Percentiles rank a stretch among this genome's conserved stretches.
phyloP scores from a whole-genome alignment of 2,113 vertebrate genomes.

The Herpailurus yagouaroundi region DNA sequence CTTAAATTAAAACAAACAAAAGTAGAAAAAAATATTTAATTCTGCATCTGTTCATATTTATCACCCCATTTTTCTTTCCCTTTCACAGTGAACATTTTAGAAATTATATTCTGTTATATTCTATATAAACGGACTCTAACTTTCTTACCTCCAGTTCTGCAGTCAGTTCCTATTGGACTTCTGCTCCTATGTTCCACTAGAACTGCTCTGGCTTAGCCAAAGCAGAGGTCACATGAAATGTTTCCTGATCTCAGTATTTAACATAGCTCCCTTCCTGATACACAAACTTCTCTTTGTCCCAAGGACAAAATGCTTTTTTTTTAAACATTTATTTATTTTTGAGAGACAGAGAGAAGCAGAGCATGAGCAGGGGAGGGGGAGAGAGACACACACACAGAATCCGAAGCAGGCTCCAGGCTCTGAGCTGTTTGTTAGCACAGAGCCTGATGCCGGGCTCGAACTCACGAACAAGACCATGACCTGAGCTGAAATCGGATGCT shows the following conservation, averaged over 20 bases:
- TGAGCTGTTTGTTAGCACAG: too few relatives aligned
- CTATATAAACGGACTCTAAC: background rate
- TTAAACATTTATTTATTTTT: too few relatives aligned
- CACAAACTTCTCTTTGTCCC: background rate
- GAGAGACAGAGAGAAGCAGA: too few relatives aligned
- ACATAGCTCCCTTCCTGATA: background rate
- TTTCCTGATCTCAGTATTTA: background rate
- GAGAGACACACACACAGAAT: too few relatives aligned
- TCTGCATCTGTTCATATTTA: background rate
- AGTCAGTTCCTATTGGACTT: accelerated
- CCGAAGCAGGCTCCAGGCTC: too few relatives aligned
- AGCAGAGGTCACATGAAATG: background rate
- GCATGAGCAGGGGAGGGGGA: too few relatives aligned
- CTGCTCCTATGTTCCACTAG: background rate
- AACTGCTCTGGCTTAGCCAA: background rate
- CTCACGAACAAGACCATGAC: too few relatives aligned
- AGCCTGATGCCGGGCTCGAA: too few relatives aligned
- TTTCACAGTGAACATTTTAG: background rate
- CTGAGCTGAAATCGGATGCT: too few relatives aligned
- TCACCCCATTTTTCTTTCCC: background rate
- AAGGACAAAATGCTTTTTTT: background rate
- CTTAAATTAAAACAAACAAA: background rate
- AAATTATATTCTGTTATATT: background rate
- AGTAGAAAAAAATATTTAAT: background rate
- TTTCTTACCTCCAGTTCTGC: background rate